Conservation (phyloP, 2,888 invertebrate species). For the Drosophila quinaria region DNA sequence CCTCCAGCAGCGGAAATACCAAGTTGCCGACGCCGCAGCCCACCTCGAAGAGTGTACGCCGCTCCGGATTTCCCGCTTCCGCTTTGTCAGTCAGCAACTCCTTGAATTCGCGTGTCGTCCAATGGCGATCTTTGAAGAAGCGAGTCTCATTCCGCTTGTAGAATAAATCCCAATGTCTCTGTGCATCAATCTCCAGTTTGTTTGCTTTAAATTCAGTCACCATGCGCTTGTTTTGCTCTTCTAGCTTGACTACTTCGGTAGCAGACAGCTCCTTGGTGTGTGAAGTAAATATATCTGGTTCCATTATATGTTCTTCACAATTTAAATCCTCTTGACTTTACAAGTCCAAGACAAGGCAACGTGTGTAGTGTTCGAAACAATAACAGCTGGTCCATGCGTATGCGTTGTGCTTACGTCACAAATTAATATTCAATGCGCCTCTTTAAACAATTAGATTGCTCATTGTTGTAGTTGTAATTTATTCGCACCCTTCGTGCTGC, state of each 20-base stretch:
- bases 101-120: slow-evolving; percentile 97
- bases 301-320: slow-evolving; percentile 31
- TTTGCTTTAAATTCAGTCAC: slow-evolving; percentile 91
- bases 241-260: slow-evolving; percentile 88
- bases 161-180: slow-evolving; percentile 97
- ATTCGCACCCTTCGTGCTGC: no score
- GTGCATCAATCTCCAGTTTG: slow-evolving; percentile 93
- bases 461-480: not conserved
- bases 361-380: not conserved
- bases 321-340: not conserved
- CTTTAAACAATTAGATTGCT: not conserved
- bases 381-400: not conserved
- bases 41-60: slow-evolving; percentile 88
- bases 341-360: not conserved
- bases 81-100: slow-evolving; percentile 88
- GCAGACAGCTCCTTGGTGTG: slow-evolving; percentile 83
- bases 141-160: slow-evolving; percentile 97
- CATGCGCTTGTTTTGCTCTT: slow-evolving; percentile 89
- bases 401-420: slow-evolving; percentile 11
- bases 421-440: not conserved
- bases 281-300: slow-evolving; percentile 64
- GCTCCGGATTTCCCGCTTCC: slow-evolving; percentile 82
- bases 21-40: slow-evolving; percentile 99
- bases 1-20: slow-evolving; percentile 95
- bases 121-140: slow-evolving; percentile 98